These are phyloP conservation scores for Brachionus plicatilis DNA, from an alignment of 1,140 invertebrate species.

Conservation along the genomic window DNA sequence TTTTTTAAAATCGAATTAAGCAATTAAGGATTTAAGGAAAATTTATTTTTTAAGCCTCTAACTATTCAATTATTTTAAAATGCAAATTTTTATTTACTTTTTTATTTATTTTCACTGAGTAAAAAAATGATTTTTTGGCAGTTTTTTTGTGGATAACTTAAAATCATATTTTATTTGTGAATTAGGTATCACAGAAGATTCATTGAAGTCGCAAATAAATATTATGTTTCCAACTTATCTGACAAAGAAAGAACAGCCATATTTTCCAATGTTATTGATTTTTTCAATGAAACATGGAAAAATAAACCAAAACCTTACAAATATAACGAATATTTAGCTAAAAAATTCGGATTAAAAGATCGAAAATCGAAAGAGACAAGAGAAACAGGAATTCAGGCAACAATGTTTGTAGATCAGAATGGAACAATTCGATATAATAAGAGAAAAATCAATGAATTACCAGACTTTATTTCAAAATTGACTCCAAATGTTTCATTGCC, in stretches of 20 bases:
- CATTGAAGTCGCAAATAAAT: conserved; percentile 19
- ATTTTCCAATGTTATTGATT: conserved; percentile 32
- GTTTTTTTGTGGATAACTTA: too few species aligned
- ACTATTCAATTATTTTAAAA: too few species aligned
- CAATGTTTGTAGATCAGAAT: neutral
- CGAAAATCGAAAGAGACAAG: neutral
- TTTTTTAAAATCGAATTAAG: too few species aligned
- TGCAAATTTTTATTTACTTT: too few species aligned
- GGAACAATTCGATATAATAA: conserved; percentile 17
- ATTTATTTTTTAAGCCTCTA: too few species aligned
- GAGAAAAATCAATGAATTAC: conserved; percentile 35
- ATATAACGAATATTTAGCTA: conserved; percentile 3
- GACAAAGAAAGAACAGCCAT: neutral
- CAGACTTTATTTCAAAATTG: neutral
- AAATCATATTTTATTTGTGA: too few species aligned
- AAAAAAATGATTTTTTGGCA: too few species aligned
- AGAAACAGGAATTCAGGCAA: neutral
- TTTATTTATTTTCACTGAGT: too few species aligned
- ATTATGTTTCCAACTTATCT: neutral
- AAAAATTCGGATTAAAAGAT: neutral
- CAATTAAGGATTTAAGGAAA: too few species aligned
- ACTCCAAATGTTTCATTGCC: neutral
- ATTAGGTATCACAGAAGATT: conserved; percentile 34
- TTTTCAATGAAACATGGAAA: conserved; percentile 39
- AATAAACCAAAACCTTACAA: conserved; percentile 11